phyloP scores from a whole-genome alignment of 2,113 vertebrate genomes.

The Rhombomys opimus region DNA sequence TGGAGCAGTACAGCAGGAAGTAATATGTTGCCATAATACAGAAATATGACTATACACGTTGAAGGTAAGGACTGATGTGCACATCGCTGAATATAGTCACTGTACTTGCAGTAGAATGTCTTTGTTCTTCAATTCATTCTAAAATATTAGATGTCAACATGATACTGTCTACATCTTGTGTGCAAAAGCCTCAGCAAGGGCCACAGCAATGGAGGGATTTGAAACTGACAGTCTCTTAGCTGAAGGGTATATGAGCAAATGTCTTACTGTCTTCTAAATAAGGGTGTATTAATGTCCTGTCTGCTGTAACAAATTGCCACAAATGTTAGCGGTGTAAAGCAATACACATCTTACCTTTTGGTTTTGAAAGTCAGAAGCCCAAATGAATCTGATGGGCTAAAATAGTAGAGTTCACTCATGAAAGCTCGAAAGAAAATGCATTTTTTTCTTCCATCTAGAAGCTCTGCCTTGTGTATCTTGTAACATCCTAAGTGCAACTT shows the following conservation, averaged over 20 bases:
- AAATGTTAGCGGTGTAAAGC: not conserved
- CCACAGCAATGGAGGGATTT: not conserved
- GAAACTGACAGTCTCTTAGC: not conserved
- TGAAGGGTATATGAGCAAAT: no score
- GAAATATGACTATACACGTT: not conserved
- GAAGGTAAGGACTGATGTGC: not conserved
- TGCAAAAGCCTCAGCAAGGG: not conserved
- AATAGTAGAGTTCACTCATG: not conserved
- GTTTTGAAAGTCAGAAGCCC: not conserved
- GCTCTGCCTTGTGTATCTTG: not conserved
- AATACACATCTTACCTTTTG: not conserved
- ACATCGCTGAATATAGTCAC: not conserved
- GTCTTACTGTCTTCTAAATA: not conserved
- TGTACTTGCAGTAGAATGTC: not conserved
- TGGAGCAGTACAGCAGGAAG: not conserved
- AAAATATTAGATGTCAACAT: not conserved
- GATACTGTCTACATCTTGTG: not conserved
- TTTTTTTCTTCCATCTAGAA: not conserved
- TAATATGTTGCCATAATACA: not conserved
- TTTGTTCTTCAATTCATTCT: not conserved
- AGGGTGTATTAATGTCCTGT: not conserved
- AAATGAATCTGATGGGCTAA: not conserved
- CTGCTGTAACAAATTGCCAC: not conserved
- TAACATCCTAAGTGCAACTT: not conserved
- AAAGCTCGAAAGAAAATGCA: not conserved